phyloP scores from a whole-genome alignment of 1,140 invertebrate genomes.

The Psilanteris sp. region DNA sequence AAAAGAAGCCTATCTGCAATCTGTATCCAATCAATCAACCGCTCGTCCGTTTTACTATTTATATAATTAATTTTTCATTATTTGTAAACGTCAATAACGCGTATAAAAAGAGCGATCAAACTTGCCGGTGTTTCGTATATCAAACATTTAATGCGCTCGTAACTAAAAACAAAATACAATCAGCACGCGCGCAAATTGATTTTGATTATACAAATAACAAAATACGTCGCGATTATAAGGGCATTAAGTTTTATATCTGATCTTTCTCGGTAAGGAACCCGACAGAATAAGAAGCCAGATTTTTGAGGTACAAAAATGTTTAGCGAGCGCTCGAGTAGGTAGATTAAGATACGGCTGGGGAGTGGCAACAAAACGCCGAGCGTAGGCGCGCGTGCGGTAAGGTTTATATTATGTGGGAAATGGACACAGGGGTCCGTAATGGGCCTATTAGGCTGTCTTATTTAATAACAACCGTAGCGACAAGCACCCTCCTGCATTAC shows the following conservation, averaged over 20 bases:
- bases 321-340: constrained; percentile 39
- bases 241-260: constrained; percentile 38
- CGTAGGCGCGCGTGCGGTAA: constrained; percentile 72
- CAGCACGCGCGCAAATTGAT: too few species aligned
- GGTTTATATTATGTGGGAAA: constrained; percentile 79
- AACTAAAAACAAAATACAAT: too few species aligned
- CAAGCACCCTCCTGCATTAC: constrained; percentile 78
- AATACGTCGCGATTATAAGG: too few species aligned
- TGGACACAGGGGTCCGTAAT: constrained; percentile 77
- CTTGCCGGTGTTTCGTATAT: too few species aligned
- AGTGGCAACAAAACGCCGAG: constrained; percentile 62
- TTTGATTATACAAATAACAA: too few species aligned
- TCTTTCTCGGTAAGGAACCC: constrained; percentile 10
- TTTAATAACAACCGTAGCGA: constrained; percentile 80
- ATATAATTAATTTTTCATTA: too few species aligned
- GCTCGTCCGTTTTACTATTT: too few species aligned
- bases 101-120: too few species aligned
- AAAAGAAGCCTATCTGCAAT: too few species aligned
- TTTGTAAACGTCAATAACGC: too few species aligned
- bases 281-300: constrained; percentile 50
- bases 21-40: too few species aligned
- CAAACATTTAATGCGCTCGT: too few species aligned
- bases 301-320: constrained; percentile 38
- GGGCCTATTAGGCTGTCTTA: constrained; percentile 81
- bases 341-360: constrained; percentile 66